Base-by-base conservation (phyloP, 2,797 vertebrate species). In the Pipistrellus nathusii region DNA sequence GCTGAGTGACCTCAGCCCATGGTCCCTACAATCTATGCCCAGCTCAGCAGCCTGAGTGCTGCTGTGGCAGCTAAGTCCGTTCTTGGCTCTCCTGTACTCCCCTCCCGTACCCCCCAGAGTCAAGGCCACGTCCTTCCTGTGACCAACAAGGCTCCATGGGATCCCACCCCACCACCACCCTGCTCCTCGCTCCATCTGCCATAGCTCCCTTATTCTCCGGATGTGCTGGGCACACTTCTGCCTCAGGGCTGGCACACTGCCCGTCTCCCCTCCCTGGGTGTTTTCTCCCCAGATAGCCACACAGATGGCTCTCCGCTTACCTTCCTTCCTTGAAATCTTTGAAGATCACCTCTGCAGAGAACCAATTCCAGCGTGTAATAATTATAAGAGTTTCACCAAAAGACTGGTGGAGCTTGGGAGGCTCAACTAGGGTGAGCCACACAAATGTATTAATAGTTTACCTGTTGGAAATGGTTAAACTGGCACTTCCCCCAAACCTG, bases 231-330 rank as follows among this genome's bases (percentile, higher is more conserved):
- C 48, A 76, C 2, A 0, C 4, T 32, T 7, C 38, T 48, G 62
- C 75, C 57, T 9, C 66, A 73, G 95, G 94, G 27, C 20, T 55
- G 93, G 94, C 57, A 81, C 76, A 27, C 18, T 21, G 15, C 21
- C 55, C 1, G 0, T 18, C 68, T 30, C 59, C 38, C 53, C 62
- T 44, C 62, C 35, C 41, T 57, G 71, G 38, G 83, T 51, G 78
- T n/a, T 51, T 21, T 71, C 75, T 53, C n/a, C 76, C 20, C 57
- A 25, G 66, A 48, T 25, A 41, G 8, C 78, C 13, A 51, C 66
- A 44, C 0, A 20, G 23, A 46, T 1, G 23, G 25, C 38, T 90
- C 27, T 8, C 3, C 1, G 3, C 4, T 10, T 83, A 18, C n/a
- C 48, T 21, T 38, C 51, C 18, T 69, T 35, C 62, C 41, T 64